Evolutionary conservation across 2,113 vertebrate genomes (phyloP).

Genomic region (Noturus placidus): DNA sequence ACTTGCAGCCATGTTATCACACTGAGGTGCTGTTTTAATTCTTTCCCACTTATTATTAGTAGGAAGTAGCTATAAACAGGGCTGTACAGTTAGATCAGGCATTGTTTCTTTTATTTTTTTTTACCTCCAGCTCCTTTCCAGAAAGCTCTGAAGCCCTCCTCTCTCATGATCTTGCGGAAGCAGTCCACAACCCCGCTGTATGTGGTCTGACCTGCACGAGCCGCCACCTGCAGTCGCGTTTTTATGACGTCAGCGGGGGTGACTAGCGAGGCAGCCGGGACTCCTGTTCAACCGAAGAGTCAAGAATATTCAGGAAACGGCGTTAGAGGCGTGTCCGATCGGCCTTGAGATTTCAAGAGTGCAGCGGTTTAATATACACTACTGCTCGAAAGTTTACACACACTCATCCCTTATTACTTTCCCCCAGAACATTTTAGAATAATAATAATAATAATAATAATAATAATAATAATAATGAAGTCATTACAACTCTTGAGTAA

Average conservation of each 20-base stretch:
- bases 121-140: constrained; percentile 98
- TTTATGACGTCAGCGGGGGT: constrained; percentile 99
- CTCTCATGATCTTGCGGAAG: constrained; percentile 88
- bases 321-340: background rate
- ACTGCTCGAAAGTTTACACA: too few relatives aligned
- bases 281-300: constrained; percentile 69
- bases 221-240: constrained; percentile 96
- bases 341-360: background rate
- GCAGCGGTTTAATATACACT: background rate
- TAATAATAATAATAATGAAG: too few relatives aligned
- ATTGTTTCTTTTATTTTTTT: background rate
- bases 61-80: background rate
- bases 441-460: too few relatives aligned
- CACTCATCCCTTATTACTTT: too few relatives aligned
- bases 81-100: background rate
- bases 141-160: constrained; percentile 89
- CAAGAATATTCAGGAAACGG: background rate
- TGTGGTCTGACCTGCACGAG: constrained; percentile 92
- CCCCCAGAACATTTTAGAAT: too few relatives aligned
- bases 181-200: constrained; percentile 92
- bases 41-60: too few relatives aligned
- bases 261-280: constrained; percentile 95
- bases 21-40: too few relatives aligned
- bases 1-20: too few relatives aligned
- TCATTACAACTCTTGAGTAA: too few relatives aligned